Base-by-base conservation (phyloP, 2,888 invertebrate genomes). In the Phengaris alcon region DNA sequence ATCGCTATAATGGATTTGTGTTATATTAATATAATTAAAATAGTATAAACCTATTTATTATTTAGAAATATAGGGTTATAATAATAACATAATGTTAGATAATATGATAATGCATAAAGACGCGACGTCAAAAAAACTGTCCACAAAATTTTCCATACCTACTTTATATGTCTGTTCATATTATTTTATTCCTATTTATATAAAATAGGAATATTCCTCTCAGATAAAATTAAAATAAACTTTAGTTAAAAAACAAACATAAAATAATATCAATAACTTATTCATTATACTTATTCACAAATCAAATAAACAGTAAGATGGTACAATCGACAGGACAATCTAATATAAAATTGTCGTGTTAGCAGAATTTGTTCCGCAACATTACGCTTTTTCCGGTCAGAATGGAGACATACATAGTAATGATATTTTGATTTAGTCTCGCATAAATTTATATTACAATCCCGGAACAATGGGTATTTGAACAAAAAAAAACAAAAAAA, bases 401-500 rank as follows among this genome's bases (percentile, higher is more conserved):
- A 64, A 64, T 35, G 64, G 64, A 64, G 59, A 57, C 1, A 52
- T 52, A 52, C 52, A 64, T 12, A 64, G 35, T 64, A 64, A 64
- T 44, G 64, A 64, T 64, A 64, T 13, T 15, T 69, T 74, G 74
- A 75, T 75, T 46, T 44, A 69, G 55, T 55, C 68, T 55, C 68
- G 54, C 55, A 15, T 52, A 68, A 69, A 69, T 75, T 75, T 68
- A 54, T 75, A 54, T 54, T 54, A 54, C 68, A 75, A 75, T 55
- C 22, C 74, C 15, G 15, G 68, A 54, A 75, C 75, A 75, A 75
- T 75, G 75, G 69, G 35, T 78, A 75, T 72, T 75, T 69, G 74
- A 77, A 73, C 75, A 64, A 44, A 35, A 64, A 75, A 22, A 22
- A 22, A 64, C 77, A 78, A 74, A 74, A 77, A 77, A 77, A 79